phyloP scores from a whole-genome alignment of 2,888 invertebrate species.

The Coenonympha glycerion region DNA sequence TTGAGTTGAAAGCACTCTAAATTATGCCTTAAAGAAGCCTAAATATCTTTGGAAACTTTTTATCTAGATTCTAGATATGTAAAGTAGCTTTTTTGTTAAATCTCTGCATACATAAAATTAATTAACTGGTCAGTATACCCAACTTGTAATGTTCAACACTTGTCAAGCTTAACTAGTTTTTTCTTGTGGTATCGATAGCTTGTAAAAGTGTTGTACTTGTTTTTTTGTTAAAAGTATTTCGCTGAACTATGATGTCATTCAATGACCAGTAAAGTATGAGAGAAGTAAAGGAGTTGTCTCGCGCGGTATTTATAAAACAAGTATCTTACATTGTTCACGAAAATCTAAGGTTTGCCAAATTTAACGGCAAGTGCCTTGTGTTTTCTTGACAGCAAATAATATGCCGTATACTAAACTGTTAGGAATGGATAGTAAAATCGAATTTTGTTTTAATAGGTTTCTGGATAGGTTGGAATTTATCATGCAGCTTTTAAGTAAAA shows the following conservation, averaged over 20 bases:
- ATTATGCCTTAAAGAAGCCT: background rate
- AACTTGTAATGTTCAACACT: background rate
- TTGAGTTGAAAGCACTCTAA: background rate
- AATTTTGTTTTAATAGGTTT: too few species aligned
- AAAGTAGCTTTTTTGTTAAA: background rate
- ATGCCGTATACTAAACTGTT: too few species aligned
- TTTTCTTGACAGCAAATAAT: too few species aligned
- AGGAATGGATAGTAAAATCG: too few species aligned
- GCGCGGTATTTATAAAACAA: too few species aligned
- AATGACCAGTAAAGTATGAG: too few species aligned
- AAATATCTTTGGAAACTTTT: background rate
- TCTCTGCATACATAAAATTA: conserved; percentile 6
- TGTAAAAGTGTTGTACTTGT: background rate
- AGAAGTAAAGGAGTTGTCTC: too few species aligned
- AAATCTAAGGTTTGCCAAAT: too few species aligned
- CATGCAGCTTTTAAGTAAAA: too few species aligned
- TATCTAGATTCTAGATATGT: background rate
- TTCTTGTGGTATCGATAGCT: background rate
- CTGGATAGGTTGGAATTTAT: too few species aligned
- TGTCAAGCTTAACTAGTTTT: background rate
- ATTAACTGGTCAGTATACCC: conserved; percentile 4
- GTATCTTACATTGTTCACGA: too few species aligned
- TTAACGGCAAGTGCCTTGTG: too few species aligned
- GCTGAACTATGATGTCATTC: background rate
- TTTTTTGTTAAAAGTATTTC: background rate